Evolutionary conservation across 2,113 vertebrate genomes (phyloP), one percentile per base, ranked within the genome.

Genomic region (Eolophus roseicapilla): DNA sequence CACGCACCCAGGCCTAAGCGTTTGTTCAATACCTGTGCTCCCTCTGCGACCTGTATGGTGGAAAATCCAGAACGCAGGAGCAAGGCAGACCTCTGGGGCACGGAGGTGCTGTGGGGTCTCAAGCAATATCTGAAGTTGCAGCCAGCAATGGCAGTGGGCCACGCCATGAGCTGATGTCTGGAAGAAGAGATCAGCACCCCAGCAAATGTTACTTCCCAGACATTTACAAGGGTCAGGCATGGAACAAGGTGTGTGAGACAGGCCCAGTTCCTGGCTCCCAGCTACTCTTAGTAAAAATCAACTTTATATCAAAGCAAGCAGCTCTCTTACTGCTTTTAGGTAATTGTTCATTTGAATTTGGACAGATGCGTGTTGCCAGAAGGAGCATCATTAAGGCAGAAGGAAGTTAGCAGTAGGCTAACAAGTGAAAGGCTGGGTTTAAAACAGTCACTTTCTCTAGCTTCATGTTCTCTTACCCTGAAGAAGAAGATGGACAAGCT

Each of bases 171-270:
- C 10, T 71, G 10, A 12, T 5, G 3, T 39, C 68, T 70, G 41
- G 29, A 62, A 76, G 20, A 41, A 65, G 23, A 44, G 24, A 74
- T 27, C 20, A 41, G 39, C 33, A 23, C 25, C 2, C 5, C 4
- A 7, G 25, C 1, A 6, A 16, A 4, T 33, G 29, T 62, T n/a
- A 10, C 37, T 84, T 74, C 46, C 17, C 39, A 41, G 41, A 39
- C 9, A 23, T 62, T 44, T 44, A 8, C 64, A 88, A 43, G 44
- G 0, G 0, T n/a, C 3, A 1, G 6, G 24, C 6, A 13, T 41
- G 24, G 13, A 69, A 44, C 3, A 78, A 74, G 84, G 33, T 2
- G 2, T 27, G 3, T 28, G 27, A 77, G 39, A 13, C 18, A n/a
- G 44, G 17, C 41, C 27, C 27, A 86, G 8, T 6, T 70, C 23